Evolutionary conservation across 2,113 vertebrate species (phyloP), one percentile per base, ranked within the genome.

Genomic region (Pseudorectes ferrugineus): DNA sequence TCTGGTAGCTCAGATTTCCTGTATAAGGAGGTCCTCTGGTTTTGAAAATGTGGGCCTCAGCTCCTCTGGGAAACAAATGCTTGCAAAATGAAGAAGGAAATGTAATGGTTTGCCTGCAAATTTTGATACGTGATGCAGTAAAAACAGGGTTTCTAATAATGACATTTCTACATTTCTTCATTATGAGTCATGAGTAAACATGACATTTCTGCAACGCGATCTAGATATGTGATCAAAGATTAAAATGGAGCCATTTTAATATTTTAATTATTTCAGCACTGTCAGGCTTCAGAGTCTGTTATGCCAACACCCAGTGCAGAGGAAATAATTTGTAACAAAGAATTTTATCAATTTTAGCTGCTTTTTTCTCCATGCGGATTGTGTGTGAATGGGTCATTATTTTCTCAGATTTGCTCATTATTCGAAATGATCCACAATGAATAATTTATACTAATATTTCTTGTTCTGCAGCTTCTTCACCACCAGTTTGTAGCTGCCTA

Each of bases 291-390:
- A 90, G 86, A 88, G 43, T 90, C 51, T 67, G 90, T 62, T 94
- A 80, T 91, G 75, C 95, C 58, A 87, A 88, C 42, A 79, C 76
- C 70, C 81, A 46, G 87, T 65, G 73, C 68, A 54, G 71, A 96
- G 92, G 88, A 97, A 97, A 96, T 95, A 94, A 97, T 95, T 96
- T 96, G 93, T 92, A 96, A 93, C 93, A 94, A 95, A 96, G 95
- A 95, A 94, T 96, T 95, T 96, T 95, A 97, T 97, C 89, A 85
- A 95, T 85, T 92, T 95, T 93, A 95, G 83, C 61, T 70, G 40
- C 85, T 83, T 92, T 96, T 95, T 90, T 63, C 94, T 95, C 86
- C 65, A 58, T 85, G 62, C 0, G 63, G 93, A 93, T 88, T 94
- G 43, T 95, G 52, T 66, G 78, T 85, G 92, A 93, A 75, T 2